Percentiles rank a stretch among this genome's conserved stretches.
These are phyloP conservation scores for Hydropotes inermis DNA, from an alignment of 2,113 vertebrate genomes.

Conservation along the genomic window DNA sequence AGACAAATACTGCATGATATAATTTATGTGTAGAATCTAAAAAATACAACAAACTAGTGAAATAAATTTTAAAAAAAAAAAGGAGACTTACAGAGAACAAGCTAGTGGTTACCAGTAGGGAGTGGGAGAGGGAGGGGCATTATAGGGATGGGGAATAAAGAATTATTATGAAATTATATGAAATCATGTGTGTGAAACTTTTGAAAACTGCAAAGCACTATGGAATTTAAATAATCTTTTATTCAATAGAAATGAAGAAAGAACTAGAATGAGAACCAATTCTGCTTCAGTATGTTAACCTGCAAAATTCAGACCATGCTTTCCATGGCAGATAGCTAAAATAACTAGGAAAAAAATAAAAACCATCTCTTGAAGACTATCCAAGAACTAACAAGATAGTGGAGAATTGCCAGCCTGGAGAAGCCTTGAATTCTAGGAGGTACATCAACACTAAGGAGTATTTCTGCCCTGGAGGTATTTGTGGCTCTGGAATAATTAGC, in stretches of 20 bases:
- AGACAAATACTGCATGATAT: neutral
- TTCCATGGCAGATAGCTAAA: neutral
- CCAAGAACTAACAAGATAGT: neutral
- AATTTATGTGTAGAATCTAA: neutral
- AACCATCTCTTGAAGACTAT: neutral
- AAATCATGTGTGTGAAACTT: neutral
- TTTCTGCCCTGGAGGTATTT: neutral
- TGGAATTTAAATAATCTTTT: neutral
- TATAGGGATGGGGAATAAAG: neutral
- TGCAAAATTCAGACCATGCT: neutral
- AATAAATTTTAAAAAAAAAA: neutral
- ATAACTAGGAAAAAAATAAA: neutral
- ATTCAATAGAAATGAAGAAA: neutral
- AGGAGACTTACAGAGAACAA: neutral
- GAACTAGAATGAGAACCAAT: neutral
- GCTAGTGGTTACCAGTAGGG: neutral
- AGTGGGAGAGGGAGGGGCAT: neutral
- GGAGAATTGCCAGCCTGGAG: neutral
- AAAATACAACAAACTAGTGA: neutral
- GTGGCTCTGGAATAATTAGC: neutral
- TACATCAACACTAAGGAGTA: neutral
- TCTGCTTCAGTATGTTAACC: neutral
- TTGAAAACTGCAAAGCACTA: neutral
- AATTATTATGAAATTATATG: neutral
- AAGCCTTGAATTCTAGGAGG: neutral